Base-by-base conservation (phyloP, 2,888 invertebrate species). In the Leucoptera coffeella region DNA sequence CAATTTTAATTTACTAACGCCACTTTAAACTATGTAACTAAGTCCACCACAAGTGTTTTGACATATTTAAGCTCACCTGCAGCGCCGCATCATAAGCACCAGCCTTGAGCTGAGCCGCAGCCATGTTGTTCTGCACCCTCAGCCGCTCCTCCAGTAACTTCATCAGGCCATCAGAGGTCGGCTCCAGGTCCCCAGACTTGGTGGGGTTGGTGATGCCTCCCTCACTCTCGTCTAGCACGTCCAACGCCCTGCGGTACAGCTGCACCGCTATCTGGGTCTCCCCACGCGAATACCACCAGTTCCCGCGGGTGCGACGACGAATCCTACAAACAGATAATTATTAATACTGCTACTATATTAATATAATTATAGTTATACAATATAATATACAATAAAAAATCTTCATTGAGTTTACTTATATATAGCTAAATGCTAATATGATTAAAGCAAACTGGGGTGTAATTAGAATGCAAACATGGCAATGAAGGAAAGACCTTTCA, bases 71-170 rank as follows among this genome's bases (percentile, higher is more conserved):
- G n/a, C n/a, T n/a, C n/a, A 60, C 88, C 50, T 80, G 78, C 13
- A 92, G 64, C 4, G 93, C 93, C 7, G 87, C 83, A 38, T 90
- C 89, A 47, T 79, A 89, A 6, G 88, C 85, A 29, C 85, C 82
- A 20, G 87, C 82, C 71, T 90, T 92, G 37, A 94, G 75, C 59
- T 94, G 93, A 9, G 92, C 88, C 34, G 90, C 89, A 9, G 93
- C 92, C 74, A 94, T 78, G 50, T 95, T 95, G 50, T 94, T 94
- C 43, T 86, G 84, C 2, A 91, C 87, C 42, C 87, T 81, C 27
- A 92, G 64, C 34, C 90, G 67, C 44, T 89, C 87, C 28, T 90
- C 88, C 15, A 91, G 47, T 26, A 93, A 46, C 19, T 73, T 43
- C 28, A 46, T 41, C 4, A 69, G 37, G 0, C 47, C 50, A 1